Evolutionary conservation across 2,888 invertebrate genomes (phyloP), one percentile per base, ranked within the genome.

Genomic region (Argyra leucocephala): DNA sequence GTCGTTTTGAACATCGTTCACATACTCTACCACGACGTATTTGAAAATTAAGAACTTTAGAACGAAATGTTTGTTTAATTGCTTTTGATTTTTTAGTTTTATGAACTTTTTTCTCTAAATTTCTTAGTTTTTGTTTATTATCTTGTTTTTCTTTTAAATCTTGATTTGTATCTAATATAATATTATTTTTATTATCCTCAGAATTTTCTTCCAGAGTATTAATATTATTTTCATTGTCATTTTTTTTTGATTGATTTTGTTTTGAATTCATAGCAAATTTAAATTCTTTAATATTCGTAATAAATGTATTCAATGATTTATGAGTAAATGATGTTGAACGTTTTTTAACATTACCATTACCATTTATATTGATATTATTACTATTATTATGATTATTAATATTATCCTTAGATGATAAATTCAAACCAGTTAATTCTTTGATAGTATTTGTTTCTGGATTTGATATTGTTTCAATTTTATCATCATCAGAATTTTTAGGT

Each of bases 261-360:
- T 75, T 62, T 0, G 77, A 76, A 69, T 74, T 76, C 62, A 73
- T 76, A 18, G 79, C 75, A 69, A 79, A 79, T 48, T 69, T 70
- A 31, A 71, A 68, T 66, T 79, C 80, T 67, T 75, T 76, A 23
- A 79, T 75, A 65, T 78, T 78, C 63, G 72, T 76, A 2, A 79
- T 67, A 6, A 79, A 73, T 21, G 73, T 72, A 64, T 76, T 79
- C 12, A 79, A 74, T 22, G 78, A 78, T 65, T 76, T 78, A 65
- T 80, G 77, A 23, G 78, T 76, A 64, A 79, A 79, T 4, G 80
- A 79, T 10, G 75, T 70, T 0, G 80, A 79, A 23, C 79, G 74
- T 63, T 79, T 79, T 63, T 79, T 77, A 9, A 66, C 66, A 1
- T 63, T 66, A 1, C 68, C 37, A 5, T 65, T 21, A 1, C 61